These are phyloP conservation scores for Ahaetulla prasina DNA, from an alignment of 2,113 vertebrate species.

Conservation along the genomic window DNA sequence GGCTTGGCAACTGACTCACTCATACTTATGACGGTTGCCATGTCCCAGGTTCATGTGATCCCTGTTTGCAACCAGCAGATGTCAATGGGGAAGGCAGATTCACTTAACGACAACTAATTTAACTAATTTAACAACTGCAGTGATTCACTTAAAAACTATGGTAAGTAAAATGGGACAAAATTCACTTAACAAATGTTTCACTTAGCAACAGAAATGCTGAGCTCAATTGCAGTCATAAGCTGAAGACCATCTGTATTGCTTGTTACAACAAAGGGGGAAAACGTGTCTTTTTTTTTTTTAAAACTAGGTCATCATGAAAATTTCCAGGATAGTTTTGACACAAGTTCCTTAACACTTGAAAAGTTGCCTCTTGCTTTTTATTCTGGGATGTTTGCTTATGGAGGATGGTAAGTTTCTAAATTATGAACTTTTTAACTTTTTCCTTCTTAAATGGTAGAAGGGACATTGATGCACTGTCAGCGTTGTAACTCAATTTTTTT, in stretches of 20 bases:
- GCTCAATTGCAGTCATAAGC: neutral
- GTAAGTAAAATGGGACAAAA: neutral
- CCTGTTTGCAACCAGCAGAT: neutral
- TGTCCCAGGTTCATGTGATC: neutral
- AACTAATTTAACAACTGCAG: neutral
- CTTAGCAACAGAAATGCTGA: neutral
- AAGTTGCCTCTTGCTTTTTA: constrained; percentile 72
- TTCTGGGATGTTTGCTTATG: constrained; percentile 72
- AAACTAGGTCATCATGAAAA: constrained; percentile 66
- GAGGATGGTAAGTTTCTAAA: constrained; percentile 58
- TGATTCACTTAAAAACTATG: neutral
- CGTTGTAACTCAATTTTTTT: neutral
- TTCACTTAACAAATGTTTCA: neutral
- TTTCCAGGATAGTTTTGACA: constrained; percentile 69
- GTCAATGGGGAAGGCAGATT: too few relatives aligned
- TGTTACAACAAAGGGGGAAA: neutral
- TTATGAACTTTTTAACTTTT: neutral
- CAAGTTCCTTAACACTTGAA: constrained; percentile 57
- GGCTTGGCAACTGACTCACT: neutral
- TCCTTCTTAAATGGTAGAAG: neutral
- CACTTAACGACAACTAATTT: neutral
- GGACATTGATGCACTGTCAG: neutral
- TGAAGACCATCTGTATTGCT: neutral
- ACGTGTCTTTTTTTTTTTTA: neutral
- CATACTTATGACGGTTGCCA: neutral